Percentiles rank a stretch among this genome's conserved stretches.
phyloP scores from a whole-genome alignment of 30 jellyfish, hydroid and myxozoan genomes.

The Phacellophora camtschatica region DNA sequence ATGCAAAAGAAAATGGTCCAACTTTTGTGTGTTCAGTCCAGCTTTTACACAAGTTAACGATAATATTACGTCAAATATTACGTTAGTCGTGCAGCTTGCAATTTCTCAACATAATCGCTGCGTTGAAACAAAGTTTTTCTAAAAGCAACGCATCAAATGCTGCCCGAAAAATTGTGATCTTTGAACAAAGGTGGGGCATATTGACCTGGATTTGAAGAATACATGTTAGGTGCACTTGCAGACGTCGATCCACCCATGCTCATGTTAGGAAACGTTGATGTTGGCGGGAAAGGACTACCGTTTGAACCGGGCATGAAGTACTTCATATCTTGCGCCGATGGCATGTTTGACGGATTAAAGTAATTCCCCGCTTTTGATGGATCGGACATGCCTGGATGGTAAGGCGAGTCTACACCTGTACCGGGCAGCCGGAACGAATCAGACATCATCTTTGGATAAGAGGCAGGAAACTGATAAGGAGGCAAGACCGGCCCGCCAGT shows the following conservation, averaged over 20 bases:
- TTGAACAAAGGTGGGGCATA: slow-evolving; percentile 87
- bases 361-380: slow-evolving; percentile 77
- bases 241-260: slow-evolving; percentile 82
- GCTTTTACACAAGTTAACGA: too few relatives aligned
- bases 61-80: too few relatives aligned
- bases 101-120: too few relatives aligned
- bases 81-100: too few relatives aligned
- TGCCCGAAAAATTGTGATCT: slow-evolving; percentile 79
- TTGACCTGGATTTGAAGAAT: slow-evolving; percentile 79
- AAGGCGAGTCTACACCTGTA: slow-evolving; percentile 81
- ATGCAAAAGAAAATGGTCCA: too few relatives aligned
- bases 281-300: slow-evolving; percentile 82
- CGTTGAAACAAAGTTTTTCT: too few relatives aligned
- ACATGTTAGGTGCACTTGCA: slow-evolving; percentile 74
- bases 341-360: slow-evolving; percentile 88
- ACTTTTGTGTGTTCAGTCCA: too few relatives aligned
- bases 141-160: slow-evolving; percentile 35
- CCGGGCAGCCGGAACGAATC: slow-evolving; percentile 95
- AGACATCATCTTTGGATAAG: slow-evolving; percentile 85
- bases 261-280: slow-evolving; percentile 75
- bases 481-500: slow-evolving; percentile 81
- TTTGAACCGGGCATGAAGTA: slow-evolving; percentile 88
- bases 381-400: slow-evolving; percentile 83
- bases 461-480: slow-evolving; percentile 95
- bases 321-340: slow-evolving; percentile 89